phyloP scores from a whole-genome alignment of 2,888 invertebrate species.

The Epicampocera succincta region DNA sequence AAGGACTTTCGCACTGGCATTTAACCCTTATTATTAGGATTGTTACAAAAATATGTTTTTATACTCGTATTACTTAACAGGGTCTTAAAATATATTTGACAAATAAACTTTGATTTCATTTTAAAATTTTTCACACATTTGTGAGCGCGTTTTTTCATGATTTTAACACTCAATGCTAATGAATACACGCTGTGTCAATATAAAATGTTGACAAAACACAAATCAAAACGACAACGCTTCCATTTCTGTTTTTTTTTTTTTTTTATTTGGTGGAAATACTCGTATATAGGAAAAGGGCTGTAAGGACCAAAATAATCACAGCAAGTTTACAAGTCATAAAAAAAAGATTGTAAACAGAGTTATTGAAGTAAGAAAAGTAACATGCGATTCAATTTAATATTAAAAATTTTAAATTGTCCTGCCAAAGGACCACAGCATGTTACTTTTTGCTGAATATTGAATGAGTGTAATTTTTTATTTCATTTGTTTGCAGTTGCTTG shows the following conservation, averaged over 20 bases:
- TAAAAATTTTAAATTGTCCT: constrained; percentile 63
- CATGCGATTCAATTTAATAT: constrained; percentile 68
- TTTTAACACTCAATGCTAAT: constrained; percentile 67
- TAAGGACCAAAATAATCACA: constrained; percentile 56
- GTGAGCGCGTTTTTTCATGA: constrained; percentile 29
- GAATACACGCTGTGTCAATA: constrained; percentile 74
- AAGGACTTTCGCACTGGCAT: constrained; percentile 44
- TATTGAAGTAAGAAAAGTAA: constrained; percentile 64
- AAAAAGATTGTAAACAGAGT: constrained; percentile 54
- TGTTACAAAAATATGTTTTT: constrained; percentile 20
- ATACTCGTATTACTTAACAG: constrained; percentile 45
- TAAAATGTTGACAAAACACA: constrained; percentile 78
- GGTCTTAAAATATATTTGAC: constrained; percentile 53
- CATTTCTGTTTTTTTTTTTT: constrained; percentile 6
- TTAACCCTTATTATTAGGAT: constrained; percentile 65
- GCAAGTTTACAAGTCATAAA: constrained; percentile 52
- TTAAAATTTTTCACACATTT: constrained; percentile 65
- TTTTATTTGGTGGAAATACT: constrained; percentile 13
- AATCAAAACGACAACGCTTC: constrained; percentile 73
- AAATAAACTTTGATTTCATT: constrained; percentile 47
- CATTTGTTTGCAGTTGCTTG: constrained; percentile 38
- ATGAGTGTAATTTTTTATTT: constrained; percentile 39
- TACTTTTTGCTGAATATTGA: constrained; percentile 4
- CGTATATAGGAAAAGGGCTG: constrained; percentile 34
- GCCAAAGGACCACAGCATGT: constrained; percentile 64